Evolutionary conservation across 2,113 vertebrate genomes (phyloP), one percentile per base, ranked within the genome.

Genomic region (Percina caprodes): DNA sequence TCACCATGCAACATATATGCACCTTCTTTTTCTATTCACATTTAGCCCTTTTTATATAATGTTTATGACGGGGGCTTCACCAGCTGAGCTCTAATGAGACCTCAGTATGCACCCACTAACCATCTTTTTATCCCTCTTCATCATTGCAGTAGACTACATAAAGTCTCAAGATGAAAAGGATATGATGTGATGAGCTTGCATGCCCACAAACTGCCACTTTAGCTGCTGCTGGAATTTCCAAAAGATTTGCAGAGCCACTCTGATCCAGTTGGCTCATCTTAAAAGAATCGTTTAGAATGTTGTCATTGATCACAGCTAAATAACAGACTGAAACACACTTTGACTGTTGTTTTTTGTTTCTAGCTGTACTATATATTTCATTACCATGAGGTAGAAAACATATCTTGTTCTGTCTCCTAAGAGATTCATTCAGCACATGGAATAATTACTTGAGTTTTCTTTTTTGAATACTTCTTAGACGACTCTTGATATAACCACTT

Each of bases 191-290:
- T 60, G 39, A 52, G 80, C 69, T 58, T 65, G 11, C 61, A 10
- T 16, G 67, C 85, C 89, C 75, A 70, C 78, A 79, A 74, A 60
- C 73, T 54, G 72, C 33, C 35, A 39, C 71, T 88, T 82, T 82
- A 77, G 81, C 75, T 71, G 59, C 80, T 51, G 85, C 69, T 79
- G 5, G 74, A 82, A 67, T 84, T 80, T 89, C 55, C 56, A 51
- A 74, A 80, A 67, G 61, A 82, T 82, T 62, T 63, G 65, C 72
- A 39, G 54, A 66, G 76, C 62, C 33, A 12, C 58, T 82, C 15
- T 54, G 60, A 87, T 87, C 74, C 75, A 76, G 51, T 52, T 80
- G 77, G 54, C 83, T 80, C 59, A 54, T 80, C 58, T 69, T 68
- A 16, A 72, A 86, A 80, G 12, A 62, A 56, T 49, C 14, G 2